Evolutionary conservation across 2,797 vertebrate species (phyloP).

Genomic region (Peromyscus eremicus): DNA sequence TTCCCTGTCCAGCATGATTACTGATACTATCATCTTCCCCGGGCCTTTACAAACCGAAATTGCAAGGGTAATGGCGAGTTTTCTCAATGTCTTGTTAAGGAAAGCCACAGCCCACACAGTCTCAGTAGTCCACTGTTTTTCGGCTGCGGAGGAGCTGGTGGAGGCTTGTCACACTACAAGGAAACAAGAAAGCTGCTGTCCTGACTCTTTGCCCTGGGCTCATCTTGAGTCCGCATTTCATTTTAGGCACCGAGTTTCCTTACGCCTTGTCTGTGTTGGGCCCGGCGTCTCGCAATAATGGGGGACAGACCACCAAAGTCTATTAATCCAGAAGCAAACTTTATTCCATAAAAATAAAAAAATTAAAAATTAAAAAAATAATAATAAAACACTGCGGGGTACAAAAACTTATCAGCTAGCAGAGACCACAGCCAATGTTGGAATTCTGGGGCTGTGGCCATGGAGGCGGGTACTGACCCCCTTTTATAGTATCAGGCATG

Average conservation of each 20-base stretch:
- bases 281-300: no score
- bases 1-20: slow-evolving; percentile 8
- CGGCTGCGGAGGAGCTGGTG: not conserved
- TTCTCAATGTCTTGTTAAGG: not conserved
- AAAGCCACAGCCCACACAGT: not conserved
- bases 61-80: not conserved
- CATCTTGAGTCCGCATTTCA: not conserved
- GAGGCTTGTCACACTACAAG: not conserved
- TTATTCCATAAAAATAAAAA: no score
- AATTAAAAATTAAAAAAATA: no score
- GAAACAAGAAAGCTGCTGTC: not conserved
- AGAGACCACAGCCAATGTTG: no score
- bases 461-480: no score
- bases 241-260: not conserved
- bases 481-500: no score
- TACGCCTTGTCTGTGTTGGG: not conserved
- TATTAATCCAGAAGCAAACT: no score
- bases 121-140: not conserved
- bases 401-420: no score
- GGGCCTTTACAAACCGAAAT: slow-evolving; percentile 28
- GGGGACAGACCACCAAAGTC: no score
- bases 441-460: no score
- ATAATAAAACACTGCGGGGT: no score
- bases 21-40: slow-evolving; percentile 10
- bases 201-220: no score